Percentiles rank a stretch among this genome's conserved stretches.
These are phyloP conservation scores for Luffia ferchaultella DNA, from an alignment of 2,888 invertebrate genomes.

Conservation along the genomic window DNA sequence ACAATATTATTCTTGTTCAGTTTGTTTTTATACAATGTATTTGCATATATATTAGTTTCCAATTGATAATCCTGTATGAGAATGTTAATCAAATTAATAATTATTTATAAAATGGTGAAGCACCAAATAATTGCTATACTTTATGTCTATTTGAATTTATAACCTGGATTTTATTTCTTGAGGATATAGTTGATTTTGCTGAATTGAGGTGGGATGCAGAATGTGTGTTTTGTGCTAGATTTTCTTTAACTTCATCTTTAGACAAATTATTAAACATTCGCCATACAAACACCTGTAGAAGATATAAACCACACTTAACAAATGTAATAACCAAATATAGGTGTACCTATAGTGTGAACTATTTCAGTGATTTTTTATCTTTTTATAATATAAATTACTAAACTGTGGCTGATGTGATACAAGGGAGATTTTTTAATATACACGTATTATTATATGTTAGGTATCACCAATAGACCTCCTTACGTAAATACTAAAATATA, in stretches of 20 bases:
- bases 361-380: too few species aligned
- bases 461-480: too few species aligned
- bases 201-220: neutral
- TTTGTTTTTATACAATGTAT: slow-evolving; percentile 10
- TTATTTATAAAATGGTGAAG: neutral
- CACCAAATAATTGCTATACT: neutral
- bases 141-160: neutral
- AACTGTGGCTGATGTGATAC: too few species aligned
- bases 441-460: too few species aligned
- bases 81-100: neutral
- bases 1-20: slow-evolving; percentile 7
- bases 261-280: neutral
- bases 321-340: too few species aligned
- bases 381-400: too few species aligned
- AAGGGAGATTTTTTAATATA: too few species aligned
- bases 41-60: slow-evolving; percentile 5
- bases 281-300: neutral
- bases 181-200: too few species aligned
- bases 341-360: too few species aligned
- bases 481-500: too few species aligned
- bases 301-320: too few species aligned
- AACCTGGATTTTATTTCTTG: neutral
- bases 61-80: neutral
- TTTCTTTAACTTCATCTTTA: neutral
- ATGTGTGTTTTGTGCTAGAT: neutral